phyloP scores from a whole-genome alignment of 30 jellyfish, hydroid and myxozoan genomes.

The Morbakka virulenta region DNA sequence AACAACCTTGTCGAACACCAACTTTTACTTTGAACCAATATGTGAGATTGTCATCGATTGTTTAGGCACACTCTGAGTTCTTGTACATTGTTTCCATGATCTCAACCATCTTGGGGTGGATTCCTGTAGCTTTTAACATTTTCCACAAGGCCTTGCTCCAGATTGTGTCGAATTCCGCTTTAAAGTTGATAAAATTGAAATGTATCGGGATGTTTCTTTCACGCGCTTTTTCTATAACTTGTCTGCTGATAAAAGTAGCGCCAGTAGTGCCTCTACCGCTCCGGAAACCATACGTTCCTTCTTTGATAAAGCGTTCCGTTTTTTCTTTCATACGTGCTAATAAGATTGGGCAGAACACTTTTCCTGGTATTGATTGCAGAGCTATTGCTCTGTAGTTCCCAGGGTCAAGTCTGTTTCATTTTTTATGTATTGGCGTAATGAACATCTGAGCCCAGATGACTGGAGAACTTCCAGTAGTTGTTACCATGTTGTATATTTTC shows the following conservation, averaged over 20 bases:
- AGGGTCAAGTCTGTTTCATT: conserved; percentile 29
- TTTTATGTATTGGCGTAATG: conserved; percentile 20
- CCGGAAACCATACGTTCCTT: conserved; percentile 20
- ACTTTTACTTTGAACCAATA: conserved; percentile 45
- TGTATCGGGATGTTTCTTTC: conserved; percentile 19
- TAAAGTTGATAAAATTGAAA: conserved; percentile 35
- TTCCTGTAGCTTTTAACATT: too few species aligned
- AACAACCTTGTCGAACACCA: conserved; percentile 61
- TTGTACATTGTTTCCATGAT: conserved; percentile 9
- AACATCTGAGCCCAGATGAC: conserved; percentile 20
- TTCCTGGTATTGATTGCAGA: conserved; percentile 31
- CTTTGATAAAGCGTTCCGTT: conserved; percentile 5
- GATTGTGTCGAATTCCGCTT: conserved; percentile 24
- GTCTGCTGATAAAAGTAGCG: too few species aligned
- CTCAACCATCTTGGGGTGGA: too few species aligned
- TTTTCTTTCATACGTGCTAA: conserved; percentile 9
- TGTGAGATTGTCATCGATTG: conserved; percentile 29
- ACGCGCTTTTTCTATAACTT: conserved; percentile 31
- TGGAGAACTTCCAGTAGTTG: background rate
- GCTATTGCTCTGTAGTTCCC: conserved; percentile 37
- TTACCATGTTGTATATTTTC: background rate
- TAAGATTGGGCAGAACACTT: conserved; percentile 16
- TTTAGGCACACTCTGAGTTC: conserved; percentile 38
- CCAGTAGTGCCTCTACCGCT: too few species aligned
- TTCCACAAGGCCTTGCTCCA: too few species aligned